A percentile compares a stretch with the other conserved stretches of the same genome.
Evolutionary conservation across 1,140 invertebrate species (phyloP).

Genomic region (Zaprionus nigranus): DNA sequence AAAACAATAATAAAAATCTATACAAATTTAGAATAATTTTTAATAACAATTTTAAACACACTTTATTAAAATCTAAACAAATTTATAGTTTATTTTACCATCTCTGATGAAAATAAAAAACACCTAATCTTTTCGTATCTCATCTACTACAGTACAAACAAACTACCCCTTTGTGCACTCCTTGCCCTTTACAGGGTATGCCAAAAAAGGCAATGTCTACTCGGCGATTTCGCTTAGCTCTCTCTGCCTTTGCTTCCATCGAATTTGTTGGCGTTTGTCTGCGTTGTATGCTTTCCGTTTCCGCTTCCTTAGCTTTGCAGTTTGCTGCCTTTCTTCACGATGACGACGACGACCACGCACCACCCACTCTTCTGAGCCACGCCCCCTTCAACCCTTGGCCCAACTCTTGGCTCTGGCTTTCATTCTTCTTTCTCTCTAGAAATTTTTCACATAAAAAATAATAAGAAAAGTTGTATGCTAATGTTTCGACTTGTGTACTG

Average conservation of each 20-base stretch:
- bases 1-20: too few relatives aligned
- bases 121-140: not conserved
- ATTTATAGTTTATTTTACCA: not conserved
- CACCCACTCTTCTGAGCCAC: not conserved
- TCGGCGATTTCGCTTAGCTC: constrained; percentile 48
- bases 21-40: too few relatives aligned
- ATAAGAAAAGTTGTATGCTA: constrained; percentile 83
- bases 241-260: constrained; percentile 14
- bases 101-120: too few relatives aligned
- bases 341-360: constrained; percentile 20
- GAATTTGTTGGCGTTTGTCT: constrained; percentile 73
- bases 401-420: constrained; percentile 13
- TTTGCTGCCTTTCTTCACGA: constrained; percentile 54
- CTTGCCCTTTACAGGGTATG: constrained; percentile 5
- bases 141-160: not conserved
- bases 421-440: constrained; percentile 47
- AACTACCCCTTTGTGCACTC: not conserved
- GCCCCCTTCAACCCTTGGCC: constrained; percentile 28
- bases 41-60: too few relatives aligned
- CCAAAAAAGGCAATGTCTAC: constrained; percentile 31
- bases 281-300: constrained; percentile 81
- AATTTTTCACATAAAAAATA: constrained; percentile 83
- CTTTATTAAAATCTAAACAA: not conserved
- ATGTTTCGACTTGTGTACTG: constrained; percentile 66
- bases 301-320: constrained; percentile 80